Percentiles rank a stretch among this genome's conserved stretches.
phyloP scores from a whole-genome alignment of 2,888 invertebrate genomes.

The Mythimna ferrago region DNA sequence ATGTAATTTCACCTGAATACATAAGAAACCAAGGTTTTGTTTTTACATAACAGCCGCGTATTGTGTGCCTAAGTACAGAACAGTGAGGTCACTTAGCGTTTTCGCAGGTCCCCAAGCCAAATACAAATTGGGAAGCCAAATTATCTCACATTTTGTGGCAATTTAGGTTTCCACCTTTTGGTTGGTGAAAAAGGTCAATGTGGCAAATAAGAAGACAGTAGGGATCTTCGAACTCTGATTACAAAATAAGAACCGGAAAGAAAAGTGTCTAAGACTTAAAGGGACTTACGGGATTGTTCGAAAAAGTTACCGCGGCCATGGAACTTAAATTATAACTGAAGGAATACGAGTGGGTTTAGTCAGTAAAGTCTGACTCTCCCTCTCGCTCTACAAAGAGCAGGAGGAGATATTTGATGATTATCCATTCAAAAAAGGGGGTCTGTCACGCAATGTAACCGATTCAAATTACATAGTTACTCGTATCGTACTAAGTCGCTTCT shows the following conservation, averaged over 20 bases:
- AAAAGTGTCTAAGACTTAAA: too few relatives aligned
- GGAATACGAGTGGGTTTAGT: too few relatives aligned
- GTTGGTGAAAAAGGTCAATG: too few relatives aligned
- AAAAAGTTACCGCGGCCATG: too few relatives aligned
- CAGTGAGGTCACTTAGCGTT: slow-evolving; percentile 19
- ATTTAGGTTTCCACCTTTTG: too few relatives aligned
- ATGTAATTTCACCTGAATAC: slow-evolving; percentile 58
- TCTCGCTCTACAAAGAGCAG: too few relatives aligned
- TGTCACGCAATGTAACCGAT: neutral
- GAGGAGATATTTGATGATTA: too few relatives aligned
- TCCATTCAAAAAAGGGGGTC: too few relatives aligned
- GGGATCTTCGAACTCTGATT: neutral
- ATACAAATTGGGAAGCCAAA: slow-evolving; percentile 7
- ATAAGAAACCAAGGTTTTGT: slow-evolving; percentile 42
- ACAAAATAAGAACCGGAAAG: neutral
- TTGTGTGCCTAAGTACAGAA: slow-evolving; percentile 16
- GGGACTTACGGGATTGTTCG: too few relatives aligned
- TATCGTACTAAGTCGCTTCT: neutral
- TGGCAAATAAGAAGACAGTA: neutral
- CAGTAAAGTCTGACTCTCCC: too few relatives aligned
- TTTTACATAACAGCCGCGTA: slow-evolving; percentile 36
- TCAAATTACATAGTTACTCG: neutral
- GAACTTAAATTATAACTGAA: too few relatives aligned
- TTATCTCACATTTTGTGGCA: neutral
- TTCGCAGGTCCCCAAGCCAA: slow-evolving; percentile 1